These are phyloP conservation scores for Ormyrus labotus DNA, from an alignment of 2,888 invertebrate genomes.

Conservation along the genomic window DNA sequence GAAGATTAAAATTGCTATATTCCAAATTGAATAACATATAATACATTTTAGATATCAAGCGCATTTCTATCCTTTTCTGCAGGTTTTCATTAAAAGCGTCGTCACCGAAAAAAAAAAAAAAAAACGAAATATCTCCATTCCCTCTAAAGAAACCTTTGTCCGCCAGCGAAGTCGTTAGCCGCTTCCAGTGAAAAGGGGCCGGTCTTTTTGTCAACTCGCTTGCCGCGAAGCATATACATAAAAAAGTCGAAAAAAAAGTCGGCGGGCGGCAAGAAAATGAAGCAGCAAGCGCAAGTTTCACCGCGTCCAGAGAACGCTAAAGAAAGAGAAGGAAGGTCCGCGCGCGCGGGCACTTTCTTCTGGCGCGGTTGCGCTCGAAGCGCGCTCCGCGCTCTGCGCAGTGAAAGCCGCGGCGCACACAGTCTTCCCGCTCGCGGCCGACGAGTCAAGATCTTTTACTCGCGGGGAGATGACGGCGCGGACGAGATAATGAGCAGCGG, in stretches of 20 bases:
- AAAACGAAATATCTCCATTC: background rate
- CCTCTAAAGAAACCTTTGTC: background rate
- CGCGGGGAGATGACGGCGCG: constrained; percentile 38
- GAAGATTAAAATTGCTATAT: too few relatives aligned
- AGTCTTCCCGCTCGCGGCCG: background rate
- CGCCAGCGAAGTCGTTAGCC: too few relatives aligned
- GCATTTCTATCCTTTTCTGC: too few relatives aligned
- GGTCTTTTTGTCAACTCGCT: background rate
- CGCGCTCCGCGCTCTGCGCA: constrained; percentile 27
- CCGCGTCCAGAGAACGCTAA: background rate
- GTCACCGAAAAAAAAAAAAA: too few relatives aligned
- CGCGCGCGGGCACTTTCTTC: constrained; percentile 37
- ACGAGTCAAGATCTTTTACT: constrained; percentile 33
- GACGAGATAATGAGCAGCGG: constrained; percentile 29
- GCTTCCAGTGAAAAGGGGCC: too few relatives aligned
- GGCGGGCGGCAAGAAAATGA: constrained; percentile 30
- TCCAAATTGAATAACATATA: too few relatives aligned
- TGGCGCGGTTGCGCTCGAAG: constrained; percentile 1
- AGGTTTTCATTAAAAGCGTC: too few relatives aligned
- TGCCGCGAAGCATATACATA: background rate
- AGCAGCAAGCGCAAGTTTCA: constrained; percentile 44
- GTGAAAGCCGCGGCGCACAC: constrained; percentile 42
- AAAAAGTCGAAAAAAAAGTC: background rate
- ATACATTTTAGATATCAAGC: too few relatives aligned
- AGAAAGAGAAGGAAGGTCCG: background rate